Base-by-base conservation (phyloP, 1,140 invertebrate genomes). In the Andrena cerasifolii region DNA sequence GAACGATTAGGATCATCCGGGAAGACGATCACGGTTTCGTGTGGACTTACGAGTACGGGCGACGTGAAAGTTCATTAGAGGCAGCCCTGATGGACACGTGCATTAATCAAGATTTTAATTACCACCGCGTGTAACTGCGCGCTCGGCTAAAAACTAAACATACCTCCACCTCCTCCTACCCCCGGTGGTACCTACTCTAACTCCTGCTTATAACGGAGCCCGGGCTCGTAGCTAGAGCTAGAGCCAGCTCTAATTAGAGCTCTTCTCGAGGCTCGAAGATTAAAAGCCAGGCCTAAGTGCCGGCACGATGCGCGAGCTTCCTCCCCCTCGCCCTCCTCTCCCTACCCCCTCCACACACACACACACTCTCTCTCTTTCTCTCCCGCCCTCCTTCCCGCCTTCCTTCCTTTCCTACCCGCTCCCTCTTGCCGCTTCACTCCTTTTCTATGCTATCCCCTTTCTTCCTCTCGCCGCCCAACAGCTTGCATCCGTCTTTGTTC, bases 101-200 rank as follows among this genome's bases (percentile, higher is more conserved):
- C 90, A 91, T 91, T 91, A 91, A 92, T 91, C 90, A 91, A 90
- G 90, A 90, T 91, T 91, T 91, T 92, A 91, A 92, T 92, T 91
- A 91, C 89, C 90, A 84, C 85, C 84, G 84, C 89, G 85, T 90
- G 90, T 90, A 90, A 88, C 87, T 86, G 87, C 84, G 79, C 79
- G 74, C 88, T 84, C 79, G 80, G 65, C 89, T 90, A 90, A 91
- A 90, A 90, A 90, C 89, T 90, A 91, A 91, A 90, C 89, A 90
- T 88, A 90, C 82, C 79, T 71, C 78, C 66, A 24, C 59, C 78
- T 65, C 73, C 79, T 45, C 51, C 31, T 65, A 36, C 36, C 82
- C 59, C 80, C 56, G 53, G 43, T 59, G 56, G 63, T 84, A 84
- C 75, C 71, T 86, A 82, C 87, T 87, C 80, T 84, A 86, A 86